Base-by-base conservation (phyloP, 2,797 vertebrate species). In the Anas bahamensis region DNA sequence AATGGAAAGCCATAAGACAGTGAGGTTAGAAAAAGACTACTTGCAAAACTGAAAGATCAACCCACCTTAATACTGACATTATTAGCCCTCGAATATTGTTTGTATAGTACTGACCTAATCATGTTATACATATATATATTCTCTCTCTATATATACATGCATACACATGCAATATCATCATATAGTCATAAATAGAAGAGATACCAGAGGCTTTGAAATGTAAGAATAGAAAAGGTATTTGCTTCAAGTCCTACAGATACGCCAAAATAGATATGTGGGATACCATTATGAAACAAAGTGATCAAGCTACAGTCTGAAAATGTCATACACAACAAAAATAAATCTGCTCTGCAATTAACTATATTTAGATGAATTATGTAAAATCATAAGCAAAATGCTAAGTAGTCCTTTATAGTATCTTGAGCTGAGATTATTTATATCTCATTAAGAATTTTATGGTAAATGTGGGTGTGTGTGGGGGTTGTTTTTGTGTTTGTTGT, bases 311-410 rank as follows among this genome's bases (percentile, higher is more conserved):
- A 13, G 6, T 79, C 87, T 95, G 94, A 92, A 96, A 96, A 97
- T 93, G 94, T 96, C 90, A 94, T 61, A 72, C 73, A 88, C 65
- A 93, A 95, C 89, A 95, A 96, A 95, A 96, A 96, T 96, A 96
- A 93, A 82, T 90, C 73, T 89, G 55, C 63, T 96, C 73, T 89
- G 82, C 86, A 96, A 89, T 73, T 96, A 91, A 74, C 90, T 96
- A 95, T 96, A 96, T 96, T 95, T 97, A 97, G 91, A 95, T 83
- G 87, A 95, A 89, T 89, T 94, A 95, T 94, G 81, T 95, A 96
- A 95, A 94, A 95, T 94, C 92, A 96, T 77, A 96, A 92, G 87
- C 83, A 88, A 96, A 96, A 96, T 95, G 94, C 91, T 96, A 93
- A 96, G 76, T 88, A 86, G 85, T 83, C 56, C 61, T 86, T 89